phyloP scores from a whole-genome alignment of 1,140 invertebrate genomes.

The Drosophila micromelanica region DNA sequence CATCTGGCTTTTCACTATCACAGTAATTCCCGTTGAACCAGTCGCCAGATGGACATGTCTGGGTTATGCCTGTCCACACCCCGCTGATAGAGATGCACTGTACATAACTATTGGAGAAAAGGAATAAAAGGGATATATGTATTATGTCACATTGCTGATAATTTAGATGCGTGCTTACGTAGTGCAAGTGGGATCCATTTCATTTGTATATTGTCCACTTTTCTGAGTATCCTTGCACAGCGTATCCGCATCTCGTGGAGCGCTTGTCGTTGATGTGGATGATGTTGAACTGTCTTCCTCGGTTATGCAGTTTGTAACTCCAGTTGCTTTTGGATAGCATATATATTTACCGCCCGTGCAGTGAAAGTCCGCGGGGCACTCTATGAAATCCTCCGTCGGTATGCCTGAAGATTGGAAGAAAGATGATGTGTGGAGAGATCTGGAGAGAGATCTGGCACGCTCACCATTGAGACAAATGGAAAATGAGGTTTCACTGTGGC shows the following conservation, averaged over 20 bases:
- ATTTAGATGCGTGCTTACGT: conserved; percentile 23
- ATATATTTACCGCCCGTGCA: conserved; percentile 49
- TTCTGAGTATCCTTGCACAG: conserved; percentile 18
- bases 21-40: conserved; percentile 5
- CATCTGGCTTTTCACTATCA: conserved; percentile 12
- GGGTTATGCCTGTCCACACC: neutral
- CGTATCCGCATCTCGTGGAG: conserved; percentile 26
- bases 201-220: conserved; percentile 9
- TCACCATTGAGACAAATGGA: conserved; percentile 52
- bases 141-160: neutral
- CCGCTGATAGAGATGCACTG: neutral
- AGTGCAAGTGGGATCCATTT: conserved; percentile 41
- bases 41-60: neutral
- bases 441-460: no score
- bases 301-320: neutral
- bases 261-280: neutral
- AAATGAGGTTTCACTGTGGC: conserved; percentile 53
- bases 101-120: neutral
- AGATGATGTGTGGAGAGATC: no score
- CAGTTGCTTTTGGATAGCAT: conserved; percentile 21
- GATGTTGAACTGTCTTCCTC: neutral
- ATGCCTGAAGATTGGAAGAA: neutral
- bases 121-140: neutral
- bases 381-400: conserved; percentile 4
- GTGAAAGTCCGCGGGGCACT: conserved; percentile 37